Conservation (phyloP, 1,140 invertebrate genomes). For the Orchestia grillus region DNA sequence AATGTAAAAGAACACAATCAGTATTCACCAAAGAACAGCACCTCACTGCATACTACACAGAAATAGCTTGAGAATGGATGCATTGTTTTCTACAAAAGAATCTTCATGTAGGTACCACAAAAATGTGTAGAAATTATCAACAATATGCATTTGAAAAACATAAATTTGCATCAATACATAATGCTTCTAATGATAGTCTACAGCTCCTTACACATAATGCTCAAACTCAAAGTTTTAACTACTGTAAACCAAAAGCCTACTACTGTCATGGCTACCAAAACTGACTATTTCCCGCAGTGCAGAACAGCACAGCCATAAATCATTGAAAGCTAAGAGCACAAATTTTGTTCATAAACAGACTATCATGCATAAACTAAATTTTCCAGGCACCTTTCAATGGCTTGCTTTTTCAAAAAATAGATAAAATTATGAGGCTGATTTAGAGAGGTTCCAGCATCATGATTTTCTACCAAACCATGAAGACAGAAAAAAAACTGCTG, state of each 20-base stretch:
- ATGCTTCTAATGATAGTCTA: background rate
- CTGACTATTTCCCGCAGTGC: background rate
- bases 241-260: background rate
- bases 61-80: background rate
- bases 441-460: no score
- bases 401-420: no score
- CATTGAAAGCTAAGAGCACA: background rate
- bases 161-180: background rate
- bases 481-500: no score
- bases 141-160: background rate
- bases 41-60: background rate
- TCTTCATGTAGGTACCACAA: background rate
- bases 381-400: no score
- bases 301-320: background rate
- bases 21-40: background rate
- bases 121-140: background rate
- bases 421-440: no score
- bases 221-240: background rate
- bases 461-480: no score
- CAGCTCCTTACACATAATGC: background rate
- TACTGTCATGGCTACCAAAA: background rate
- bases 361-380: no score
- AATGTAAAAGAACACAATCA: background rate
- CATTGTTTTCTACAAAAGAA: background rate
- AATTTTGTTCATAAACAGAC: background rate